Percentiles rank a stretch among this genome's conserved stretches.
These are phyloP conservation scores for human (Homo sapiens) DNA, from an alignment of 2,113 vertebrate species.

Conservation along the genomic window DNA sequence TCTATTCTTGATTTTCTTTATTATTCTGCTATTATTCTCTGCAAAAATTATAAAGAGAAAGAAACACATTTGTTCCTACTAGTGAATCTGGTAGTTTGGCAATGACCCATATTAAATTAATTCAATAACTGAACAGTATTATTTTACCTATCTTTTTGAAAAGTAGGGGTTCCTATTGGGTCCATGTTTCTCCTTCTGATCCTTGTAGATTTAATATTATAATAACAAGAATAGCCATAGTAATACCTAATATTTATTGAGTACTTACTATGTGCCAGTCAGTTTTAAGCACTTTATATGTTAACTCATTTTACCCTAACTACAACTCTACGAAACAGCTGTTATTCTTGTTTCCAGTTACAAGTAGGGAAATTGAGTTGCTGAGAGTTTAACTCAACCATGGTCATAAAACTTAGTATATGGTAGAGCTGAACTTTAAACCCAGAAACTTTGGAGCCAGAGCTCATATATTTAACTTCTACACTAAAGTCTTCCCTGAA, in stretches of 20 bases:
- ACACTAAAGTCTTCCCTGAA: neutral
- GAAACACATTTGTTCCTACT: neutral
- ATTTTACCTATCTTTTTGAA: conserved; percentile 10
- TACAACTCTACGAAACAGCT: neutral
- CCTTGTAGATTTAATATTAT: neutral
- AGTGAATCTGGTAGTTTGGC: neutral
- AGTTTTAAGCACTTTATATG: neutral
- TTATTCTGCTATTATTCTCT: conserved; percentile 17
- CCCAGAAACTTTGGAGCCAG: neutral
- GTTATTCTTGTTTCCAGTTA: neutral
- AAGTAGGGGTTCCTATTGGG: neutral
- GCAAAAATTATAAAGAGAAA: conserved; percentile 12
- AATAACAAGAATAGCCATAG: neutral
- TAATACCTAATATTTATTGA: neutral
- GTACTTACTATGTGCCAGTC: neutral
- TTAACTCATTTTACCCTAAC: neutral
- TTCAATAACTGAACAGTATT: neutral
- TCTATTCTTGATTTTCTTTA: neutral
- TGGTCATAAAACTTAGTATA: neutral
- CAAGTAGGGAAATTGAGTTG: neutral
- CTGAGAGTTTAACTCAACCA: neutral
- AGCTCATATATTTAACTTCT: neutral
- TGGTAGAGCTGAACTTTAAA: neutral
- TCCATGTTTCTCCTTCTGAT: neutral
- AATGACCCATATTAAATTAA: conserved; percentile 27